Evolutionary conservation across 2,797 vertebrate genomes (phyloP).

Genomic region (Acanthopagrus latus): DNA sequence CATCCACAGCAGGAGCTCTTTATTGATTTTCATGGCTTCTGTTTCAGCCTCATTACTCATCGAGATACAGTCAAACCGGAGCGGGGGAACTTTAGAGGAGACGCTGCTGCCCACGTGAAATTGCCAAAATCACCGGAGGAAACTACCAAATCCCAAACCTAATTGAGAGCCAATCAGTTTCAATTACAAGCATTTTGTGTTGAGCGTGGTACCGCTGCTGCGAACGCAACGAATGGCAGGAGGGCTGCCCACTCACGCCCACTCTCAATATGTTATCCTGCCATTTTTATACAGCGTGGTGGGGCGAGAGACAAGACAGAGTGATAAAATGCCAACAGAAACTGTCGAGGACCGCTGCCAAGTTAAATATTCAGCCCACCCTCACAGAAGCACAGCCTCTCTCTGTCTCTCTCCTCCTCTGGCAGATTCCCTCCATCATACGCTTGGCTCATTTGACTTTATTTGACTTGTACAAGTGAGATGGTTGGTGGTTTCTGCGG

Average conservation of each 20-base stretch:
- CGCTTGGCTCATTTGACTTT: slow-evolving; percentile 10
- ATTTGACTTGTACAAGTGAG: slow-evolving; percentile 10
- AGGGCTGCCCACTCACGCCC: slow-evolving; percentile 51
- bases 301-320: background rate
- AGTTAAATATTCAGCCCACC: slow-evolving; percentile 30
- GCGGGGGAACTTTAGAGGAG: slow-evolving; percentile 31
- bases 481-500: background rate
- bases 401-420: background rate
- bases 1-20: slow-evolving; percentile 41
- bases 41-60: slow-evolving; percentile 67
- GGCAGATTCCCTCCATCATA: slow-evolving; percentile 8
- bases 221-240: slow-evolving; percentile 20
- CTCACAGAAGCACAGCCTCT: slow-evolving; percentile 2
- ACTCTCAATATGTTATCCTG: slow-evolving; percentile 57
- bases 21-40: slow-evolving; percentile 64
- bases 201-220: background rate
- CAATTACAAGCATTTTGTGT: slow-evolving; percentile 42
- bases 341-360: slow-evolving; percentile 3
- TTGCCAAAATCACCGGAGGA: slow-evolving; percentile 47
- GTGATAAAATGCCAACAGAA: slow-evolving; percentile 29
- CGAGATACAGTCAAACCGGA: slow-evolving; percentile 28
- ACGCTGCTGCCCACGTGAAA: slow-evolving; percentile 38
- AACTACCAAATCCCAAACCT: slow-evolving; percentile 47
- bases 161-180: slow-evolving; percentile 50
- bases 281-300: slow-evolving; percentile 23